Conservation (phyloP, 2,113 vertebrate species). For the Ictidomys tridecemlineatus region DNA sequence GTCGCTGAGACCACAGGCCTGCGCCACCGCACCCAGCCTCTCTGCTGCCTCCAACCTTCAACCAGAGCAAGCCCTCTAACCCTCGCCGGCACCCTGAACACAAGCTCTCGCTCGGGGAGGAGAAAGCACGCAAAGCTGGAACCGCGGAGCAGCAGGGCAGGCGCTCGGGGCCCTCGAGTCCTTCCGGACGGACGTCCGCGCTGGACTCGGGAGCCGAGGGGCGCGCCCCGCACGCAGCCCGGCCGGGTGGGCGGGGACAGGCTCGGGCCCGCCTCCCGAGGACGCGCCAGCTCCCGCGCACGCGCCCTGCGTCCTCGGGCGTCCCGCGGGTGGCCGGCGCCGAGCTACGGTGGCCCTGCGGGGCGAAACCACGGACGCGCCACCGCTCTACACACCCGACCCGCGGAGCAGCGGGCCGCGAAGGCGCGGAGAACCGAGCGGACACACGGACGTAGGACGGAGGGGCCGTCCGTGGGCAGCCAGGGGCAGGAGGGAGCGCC, state of each 20-base stretch:
- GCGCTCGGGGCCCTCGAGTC: not conserved
- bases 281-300: fast-evolving
- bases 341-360: slow-evolving; percentile 54
- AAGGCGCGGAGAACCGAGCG: not conserved
- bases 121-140: too few relatives aligned
- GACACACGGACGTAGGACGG: fast-evolving
- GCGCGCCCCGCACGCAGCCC: fast-evolving
- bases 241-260: too few relatives aligned
- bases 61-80: not conserved
- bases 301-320: not conserved
- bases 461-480: too few relatives aligned
- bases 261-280: fast-evolving
- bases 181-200: too few relatives aligned
- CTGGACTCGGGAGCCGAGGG: too few relatives aligned
- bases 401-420: too few relatives aligned
- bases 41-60: not conserved
- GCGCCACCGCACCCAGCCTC: too few relatives aligned
- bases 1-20: too few relatives aligned
- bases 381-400: not conserved
- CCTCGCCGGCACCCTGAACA: too few relatives aligned
- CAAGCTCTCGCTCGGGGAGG: not conserved
- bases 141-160: not conserved
- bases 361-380: not conserved
- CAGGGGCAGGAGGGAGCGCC: not conserved
- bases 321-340: fast-evolving